Conservation (phyloP, 2,888 invertebrate genomes). For the Tipula unca region DNA sequence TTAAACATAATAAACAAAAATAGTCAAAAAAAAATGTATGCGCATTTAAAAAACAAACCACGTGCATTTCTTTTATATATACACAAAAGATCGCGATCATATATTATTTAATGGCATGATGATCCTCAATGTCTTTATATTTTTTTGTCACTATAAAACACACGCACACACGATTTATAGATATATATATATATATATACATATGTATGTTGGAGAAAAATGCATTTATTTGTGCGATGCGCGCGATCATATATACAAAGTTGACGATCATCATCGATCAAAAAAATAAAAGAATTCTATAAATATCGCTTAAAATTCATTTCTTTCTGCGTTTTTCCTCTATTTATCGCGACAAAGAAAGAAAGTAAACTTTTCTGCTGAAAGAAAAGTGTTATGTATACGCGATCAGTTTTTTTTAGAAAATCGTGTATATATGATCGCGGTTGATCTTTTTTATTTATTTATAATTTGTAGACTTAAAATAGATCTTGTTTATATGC, state of each 20-base stretch:
- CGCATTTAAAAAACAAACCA: not conserved
- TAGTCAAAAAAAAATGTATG: not conserved
- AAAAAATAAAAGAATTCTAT: not conserved
- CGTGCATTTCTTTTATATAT: not conserved
- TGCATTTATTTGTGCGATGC: not conserved
- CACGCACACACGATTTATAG: no score
- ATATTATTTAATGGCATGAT: no score
- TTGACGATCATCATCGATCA: slow-evolving; percentile 2
- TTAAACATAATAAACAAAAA: not conserved
- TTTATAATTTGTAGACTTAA: not conserved
- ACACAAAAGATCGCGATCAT: not conserved
- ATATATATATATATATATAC: not conserved
- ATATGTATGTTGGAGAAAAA: not conserved
- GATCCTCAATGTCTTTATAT: no score
- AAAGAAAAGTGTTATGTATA: slow-evolving; percentile 1
- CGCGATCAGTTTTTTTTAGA: not conserved
- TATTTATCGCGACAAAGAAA: not conserved
- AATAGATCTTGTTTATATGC: slow-evolving; percentile 14
- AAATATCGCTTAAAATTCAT: not conserved
- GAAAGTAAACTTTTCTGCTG: not conserved
- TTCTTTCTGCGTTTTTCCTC: not conserved
- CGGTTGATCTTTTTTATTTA: not conserved
- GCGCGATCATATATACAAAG: not conserved
- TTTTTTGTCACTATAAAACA: no score
- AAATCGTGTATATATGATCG: not conserved